phyloP scores from a whole-genome alignment of 2,888 invertebrate species.

The Plebejus argus region DNA sequence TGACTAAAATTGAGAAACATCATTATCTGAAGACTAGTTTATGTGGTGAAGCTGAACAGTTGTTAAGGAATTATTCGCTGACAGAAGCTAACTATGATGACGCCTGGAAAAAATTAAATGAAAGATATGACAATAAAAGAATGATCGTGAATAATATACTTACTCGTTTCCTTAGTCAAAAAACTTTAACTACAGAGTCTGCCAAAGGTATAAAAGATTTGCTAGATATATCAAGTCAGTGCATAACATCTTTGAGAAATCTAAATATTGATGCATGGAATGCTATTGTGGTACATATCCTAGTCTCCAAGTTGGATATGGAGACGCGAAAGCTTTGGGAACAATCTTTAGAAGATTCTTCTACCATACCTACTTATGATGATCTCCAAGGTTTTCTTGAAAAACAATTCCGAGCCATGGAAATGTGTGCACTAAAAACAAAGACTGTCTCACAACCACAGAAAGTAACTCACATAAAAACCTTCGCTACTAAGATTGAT shows the following conservation, averaged over 20 bases:
- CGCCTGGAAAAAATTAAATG: slow-evolving; percentile 41
- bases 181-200: slow-evolving; percentile 38
- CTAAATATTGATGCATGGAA: slow-evolving; percentile 41
- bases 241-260: slow-evolving; percentile 40
- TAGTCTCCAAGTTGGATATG: slow-evolving; percentile 40
- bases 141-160: slow-evolving; percentile 40
- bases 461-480: slow-evolving; percentile 35
- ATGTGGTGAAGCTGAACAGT: slow-evolving; percentile 34
- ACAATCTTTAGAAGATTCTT: slow-evolving; percentile 30
- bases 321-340: slow-evolving; percentile 44
- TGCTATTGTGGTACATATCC: slow-evolving; percentile 39
- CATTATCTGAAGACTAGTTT: slow-evolving; percentile 31
- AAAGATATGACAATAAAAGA: slow-evolving; percentile 42
- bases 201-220: slow-evolving; percentile 43
- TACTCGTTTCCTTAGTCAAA: slow-evolving; percentile 42
- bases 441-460: neutral
- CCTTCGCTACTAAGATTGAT: slow-evolving; percentile 34
- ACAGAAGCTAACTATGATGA: slow-evolving; percentile 41
- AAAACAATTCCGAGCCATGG: neutral
- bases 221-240: slow-evolving; percentile 45
- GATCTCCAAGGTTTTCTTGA: slow-evolving; percentile 1
- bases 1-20: slow-evolving; percentile 26
- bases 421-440: neutral
- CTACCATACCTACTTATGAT: neutral
- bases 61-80: slow-evolving; percentile 32